Evolutionary conservation across 2,888 invertebrate genomes (phyloP), one percentile per base, ranked within the genome.

Genomic region (Aromia moschata): DNA sequence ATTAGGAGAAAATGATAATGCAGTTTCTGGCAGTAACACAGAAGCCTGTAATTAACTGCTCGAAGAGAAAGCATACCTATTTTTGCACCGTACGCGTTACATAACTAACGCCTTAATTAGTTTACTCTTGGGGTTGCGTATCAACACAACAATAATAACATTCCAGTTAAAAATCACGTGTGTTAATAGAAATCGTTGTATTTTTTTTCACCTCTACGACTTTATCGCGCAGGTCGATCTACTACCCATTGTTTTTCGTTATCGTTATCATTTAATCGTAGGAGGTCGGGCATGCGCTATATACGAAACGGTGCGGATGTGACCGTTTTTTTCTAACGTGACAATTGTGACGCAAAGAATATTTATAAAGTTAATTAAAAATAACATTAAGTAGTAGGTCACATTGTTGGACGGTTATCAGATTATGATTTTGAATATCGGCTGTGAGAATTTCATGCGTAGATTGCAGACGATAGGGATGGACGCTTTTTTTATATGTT

Each of bases 201-300:
- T n/a, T n/a, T n/a, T n/a, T n/a, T n/a, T n/a, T n/a, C n/a, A n/a
- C n/a, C n/a, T n/a, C 40, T 7, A 56, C 56, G 11, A 43, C 43
- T 56, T 43, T 37, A 49, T 56, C 56, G 30, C 49, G 12, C 18
- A 25, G 56, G 56, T 18, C 12, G 36, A 11, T 11, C 15, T 52
- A 31, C 30, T 47, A 30, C 17, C 20, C 18, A n/a, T n/a, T 47
- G 31, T 11, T 40, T 44, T 25, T 41, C n/a, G 16, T n/a, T n/a
- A n/a, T 37, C 31, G 31, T 52, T 52, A 52, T 52, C 52, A 52
- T 18, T 41, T 52, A 52, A 52, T 52, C 52, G 41, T 38, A 38
- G 16, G 30, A 49, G 49, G 49, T 49, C 49, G 17, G n/a, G 38
- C 49, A 49, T 49, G 49, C 49, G 38, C 49, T 18, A n/a, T 20